A percentile compares a stretch with the other conserved stretches of the same genome.
These are phyloP conservation scores for Tortrix viridana DNA, from an alignment of 2,888 invertebrate genomes.

Conservation along the genomic window DNA sequence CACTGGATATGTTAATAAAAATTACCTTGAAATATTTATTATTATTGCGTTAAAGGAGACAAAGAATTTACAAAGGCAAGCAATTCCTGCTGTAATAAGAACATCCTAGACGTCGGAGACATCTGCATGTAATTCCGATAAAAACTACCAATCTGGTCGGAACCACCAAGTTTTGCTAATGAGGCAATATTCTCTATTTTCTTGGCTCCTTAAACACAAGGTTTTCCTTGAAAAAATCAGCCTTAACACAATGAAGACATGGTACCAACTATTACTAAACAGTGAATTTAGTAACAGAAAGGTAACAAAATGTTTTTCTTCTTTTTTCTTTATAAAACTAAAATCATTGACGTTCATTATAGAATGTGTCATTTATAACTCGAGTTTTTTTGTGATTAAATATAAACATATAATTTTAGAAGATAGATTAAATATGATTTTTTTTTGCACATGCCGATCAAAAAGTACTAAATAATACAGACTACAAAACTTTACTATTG, in stretches of 20 bases:
- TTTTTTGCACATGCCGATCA: background rate
- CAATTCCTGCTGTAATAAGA: conserved; percentile 6
- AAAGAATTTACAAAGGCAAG: conserved; percentile 17
- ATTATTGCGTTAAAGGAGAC: background rate
- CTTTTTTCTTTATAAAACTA: no score
- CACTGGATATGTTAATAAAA: no score
- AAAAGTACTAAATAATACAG: conserved; percentile 51
- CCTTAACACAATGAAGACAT: no score
- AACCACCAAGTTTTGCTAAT: conserved; percentile 52
- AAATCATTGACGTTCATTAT: no score
- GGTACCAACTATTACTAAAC: no score
- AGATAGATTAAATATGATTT: background rate
- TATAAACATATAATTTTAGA: no score
- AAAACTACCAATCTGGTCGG: conserved; percentile 37
- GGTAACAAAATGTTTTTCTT: no score
- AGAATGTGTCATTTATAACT: no score
- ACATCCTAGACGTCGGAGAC: conserved; percentile 16
- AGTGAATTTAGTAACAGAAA: no score
- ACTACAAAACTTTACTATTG: conserved; percentile 23
- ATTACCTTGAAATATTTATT: no score
- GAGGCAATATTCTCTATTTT: conserved; percentile 42
- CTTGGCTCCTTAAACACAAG: background rate
- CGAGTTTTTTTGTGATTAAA: no score
- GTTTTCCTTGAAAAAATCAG: conserved; percentile 11
- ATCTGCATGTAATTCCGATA: conserved; percentile 43